A percentile compares a stretch with the other conserved stretches of the same genome.
phyloP scores from a whole-genome alignment of 2,797 vertebrate genomes.

The Synanceia verrucosa region DNA sequence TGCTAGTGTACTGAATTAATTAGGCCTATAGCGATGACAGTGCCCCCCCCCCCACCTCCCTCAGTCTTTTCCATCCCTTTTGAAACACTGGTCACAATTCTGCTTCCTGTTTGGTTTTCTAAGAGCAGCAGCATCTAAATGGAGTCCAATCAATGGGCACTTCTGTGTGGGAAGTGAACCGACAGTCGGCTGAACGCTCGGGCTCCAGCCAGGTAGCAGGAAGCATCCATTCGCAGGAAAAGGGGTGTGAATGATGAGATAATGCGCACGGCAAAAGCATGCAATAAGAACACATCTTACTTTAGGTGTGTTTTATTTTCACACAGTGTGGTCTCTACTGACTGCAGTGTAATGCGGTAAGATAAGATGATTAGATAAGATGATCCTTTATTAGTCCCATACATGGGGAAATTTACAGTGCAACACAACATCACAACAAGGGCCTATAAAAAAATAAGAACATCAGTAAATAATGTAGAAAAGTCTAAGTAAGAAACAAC shows the following conservation, averaged over 20 bases:
- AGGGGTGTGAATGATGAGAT: neutral
- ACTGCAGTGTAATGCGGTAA: neutral
- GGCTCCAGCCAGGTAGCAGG: neutral
- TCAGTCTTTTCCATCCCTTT: conserved; percentile 59
- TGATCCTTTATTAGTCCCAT: no score
- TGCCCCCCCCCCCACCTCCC: conserved; percentile 54
- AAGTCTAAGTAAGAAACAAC: no score
- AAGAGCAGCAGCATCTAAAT: conserved; percentile 59
- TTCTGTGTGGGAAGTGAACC: conserved; percentile 56
- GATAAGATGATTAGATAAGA: no score
- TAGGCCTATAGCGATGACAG: conserved; percentile 66
- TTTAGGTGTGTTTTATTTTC: neutral
- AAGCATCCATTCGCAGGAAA: neutral
- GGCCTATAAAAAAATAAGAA: no score
- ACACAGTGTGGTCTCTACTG: neutral
- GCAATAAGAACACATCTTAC: neutral
- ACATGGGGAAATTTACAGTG: no score
- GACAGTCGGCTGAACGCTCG: conserved; percentile 42
- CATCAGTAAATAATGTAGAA: no score
- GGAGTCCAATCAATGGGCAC: conserved; percentile 64
- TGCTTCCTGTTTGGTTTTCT: conserved; percentile 72
- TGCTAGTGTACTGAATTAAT: conserved; percentile 67
- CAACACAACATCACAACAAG: no score
- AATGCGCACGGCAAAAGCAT: neutral
- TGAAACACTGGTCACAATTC: conserved; percentile 72